These are phyloP conservation scores for Melipona bicolor DNA, from an alignment of 2,888 invertebrate species.

Conservation along the genomic window DNA sequence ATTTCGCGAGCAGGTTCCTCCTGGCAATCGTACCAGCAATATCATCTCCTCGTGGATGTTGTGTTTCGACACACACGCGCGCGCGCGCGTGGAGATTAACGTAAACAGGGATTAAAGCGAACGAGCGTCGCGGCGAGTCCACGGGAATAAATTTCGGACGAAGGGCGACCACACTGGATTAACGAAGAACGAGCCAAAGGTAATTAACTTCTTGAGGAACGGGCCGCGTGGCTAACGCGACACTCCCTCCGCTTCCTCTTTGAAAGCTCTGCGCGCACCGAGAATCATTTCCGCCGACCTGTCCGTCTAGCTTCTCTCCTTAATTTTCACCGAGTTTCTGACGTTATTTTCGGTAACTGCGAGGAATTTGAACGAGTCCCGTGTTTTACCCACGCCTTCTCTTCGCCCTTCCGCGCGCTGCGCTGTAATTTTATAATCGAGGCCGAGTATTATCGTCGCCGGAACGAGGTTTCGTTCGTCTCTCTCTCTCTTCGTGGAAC, in stretches of 20 bases:
- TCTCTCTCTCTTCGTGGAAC: background rate
- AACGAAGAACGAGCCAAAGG: conserved; percentile 27
- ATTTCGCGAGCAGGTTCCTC: background rate
- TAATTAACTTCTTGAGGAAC: conserved; percentile 47
- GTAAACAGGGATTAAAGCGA: conserved; percentile 64
- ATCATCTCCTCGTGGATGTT: conserved; percentile 22
- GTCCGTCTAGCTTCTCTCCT: background rate
- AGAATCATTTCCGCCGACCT: conserved; percentile 20
- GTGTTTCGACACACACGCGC: conserved; percentile 30
- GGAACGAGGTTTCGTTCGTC: background rate
- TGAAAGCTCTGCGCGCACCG: background rate
- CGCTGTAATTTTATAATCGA: background rate
- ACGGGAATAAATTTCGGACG: conserved; percentile 39
- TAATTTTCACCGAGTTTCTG: conserved; percentile 16
- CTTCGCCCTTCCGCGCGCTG: background rate
- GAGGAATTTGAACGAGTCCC: conserved; percentile 13
- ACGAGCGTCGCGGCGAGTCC: conserved; percentile 13
- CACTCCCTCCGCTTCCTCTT: background rate
- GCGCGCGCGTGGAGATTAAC: conserved; percentile 50
- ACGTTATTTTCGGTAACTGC: no score
- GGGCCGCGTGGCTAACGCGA: background rate
- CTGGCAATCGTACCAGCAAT: background rate
- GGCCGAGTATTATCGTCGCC: background rate
- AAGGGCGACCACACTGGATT: background rate
- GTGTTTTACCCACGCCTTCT: background rate